A percentile compares a stretch with the other conserved stretches of the same genome.
These are phyloP conservation scores for Drosophila birchii DNA, from an alignment of 2,888 invertebrate genomes.

Conservation along the genomic window DNA sequence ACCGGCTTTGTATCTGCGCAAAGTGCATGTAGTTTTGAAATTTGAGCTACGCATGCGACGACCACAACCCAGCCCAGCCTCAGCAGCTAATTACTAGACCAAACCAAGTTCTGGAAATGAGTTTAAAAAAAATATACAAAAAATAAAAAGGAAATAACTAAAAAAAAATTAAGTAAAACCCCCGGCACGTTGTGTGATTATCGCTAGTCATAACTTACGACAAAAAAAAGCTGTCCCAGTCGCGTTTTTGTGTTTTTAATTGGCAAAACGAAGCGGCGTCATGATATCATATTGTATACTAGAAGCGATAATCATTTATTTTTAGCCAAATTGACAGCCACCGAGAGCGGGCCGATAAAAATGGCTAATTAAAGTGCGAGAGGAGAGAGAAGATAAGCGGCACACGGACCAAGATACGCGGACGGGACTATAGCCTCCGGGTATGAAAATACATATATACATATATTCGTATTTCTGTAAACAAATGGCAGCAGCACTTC, in stretches of 20 bases:
- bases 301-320: constrained; percentile 75
- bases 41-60: constrained; percentile 79
- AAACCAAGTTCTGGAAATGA: constrained; percentile 53
- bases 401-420: not conserved
- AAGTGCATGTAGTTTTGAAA: constrained; percentile 79
- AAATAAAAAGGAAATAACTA: constrained; percentile 33
- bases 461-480: constrained; percentile 14
- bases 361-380: constrained; percentile 49
- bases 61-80: constrained; percentile 21
- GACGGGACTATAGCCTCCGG: constrained; percentile 4
- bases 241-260: constrained; percentile 73
- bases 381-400: constrained; percentile 14
- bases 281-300: constrained; percentile 76
- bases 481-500: constrained; percentile 1
- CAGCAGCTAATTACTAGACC: constrained; percentile 75
- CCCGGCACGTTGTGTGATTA: constrained; percentile 64
- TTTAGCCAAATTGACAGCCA: constrained; percentile 76
- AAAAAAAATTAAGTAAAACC: constrained; percentile 11
- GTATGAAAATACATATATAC: not conserved
- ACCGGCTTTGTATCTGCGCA: constrained; percentile 68
- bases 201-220: constrained; percentile 74
- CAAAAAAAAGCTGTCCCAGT: constrained; percentile 40
- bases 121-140: constrained; percentile 26
- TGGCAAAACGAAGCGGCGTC: constrained; percentile 68
- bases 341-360: constrained; percentile 63